A percentile compares a stretch with the other conserved stretches of the same genome.
Conservation (phyloP, 1,140 invertebrate genomes). For the Archegozetes longisetosus region DNA sequence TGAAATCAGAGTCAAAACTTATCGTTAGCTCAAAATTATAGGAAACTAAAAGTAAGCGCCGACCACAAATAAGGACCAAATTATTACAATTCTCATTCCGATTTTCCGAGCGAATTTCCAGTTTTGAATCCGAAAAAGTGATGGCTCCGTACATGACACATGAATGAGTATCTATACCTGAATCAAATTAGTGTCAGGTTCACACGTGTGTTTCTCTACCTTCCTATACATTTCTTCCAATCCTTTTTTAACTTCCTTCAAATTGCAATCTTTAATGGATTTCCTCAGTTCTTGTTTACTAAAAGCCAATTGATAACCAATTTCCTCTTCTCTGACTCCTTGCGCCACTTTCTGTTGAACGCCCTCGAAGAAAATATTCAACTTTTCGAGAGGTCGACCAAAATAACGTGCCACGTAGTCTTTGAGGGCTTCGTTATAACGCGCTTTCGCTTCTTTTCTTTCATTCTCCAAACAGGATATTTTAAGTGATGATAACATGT, state of each 20-base stretch:
- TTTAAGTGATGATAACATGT: conserved; percentile 71
- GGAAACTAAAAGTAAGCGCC: too few relatives aligned
- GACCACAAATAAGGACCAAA: too few relatives aligned
- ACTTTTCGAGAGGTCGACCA: conserved; percentile 82
- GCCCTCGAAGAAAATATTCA: conserved; percentile 93
- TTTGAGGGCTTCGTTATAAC: conserved; percentile 63
- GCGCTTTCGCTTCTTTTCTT: conserved; percentile 76
- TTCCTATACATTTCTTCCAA: conserved; percentile 81
- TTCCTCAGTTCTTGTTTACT: conserved; percentile 91
- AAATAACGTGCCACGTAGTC: conserved; percentile 87
- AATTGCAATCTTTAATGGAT: conserved; percentile 88
- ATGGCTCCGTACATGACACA: neutral
- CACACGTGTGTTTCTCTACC: conserved; percentile 89
- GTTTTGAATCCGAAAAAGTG: too few relatives aligned
- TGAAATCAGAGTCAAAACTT: too few relatives aligned
- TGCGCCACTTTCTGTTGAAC: conserved; percentile 73
- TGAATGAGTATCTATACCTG: conserved; percentile 36
- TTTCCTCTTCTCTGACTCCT: conserved; percentile 91
- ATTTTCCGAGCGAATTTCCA: too few relatives aligned
- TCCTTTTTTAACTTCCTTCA: conserved; percentile 82
- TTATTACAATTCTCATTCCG: too few relatives aligned
- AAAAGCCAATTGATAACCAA: conserved; percentile 92
- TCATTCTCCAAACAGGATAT: conserved; percentile 70
- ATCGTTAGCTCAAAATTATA: too few relatives aligned
- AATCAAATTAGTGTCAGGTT: conserved; percentile 72